Percentiles rank a stretch among this genome's conserved stretches.
Evolutionary conservation across 2,113 vertebrate species (phyloP).

Genomic region (Amphilophus citrinellus): DNA sequence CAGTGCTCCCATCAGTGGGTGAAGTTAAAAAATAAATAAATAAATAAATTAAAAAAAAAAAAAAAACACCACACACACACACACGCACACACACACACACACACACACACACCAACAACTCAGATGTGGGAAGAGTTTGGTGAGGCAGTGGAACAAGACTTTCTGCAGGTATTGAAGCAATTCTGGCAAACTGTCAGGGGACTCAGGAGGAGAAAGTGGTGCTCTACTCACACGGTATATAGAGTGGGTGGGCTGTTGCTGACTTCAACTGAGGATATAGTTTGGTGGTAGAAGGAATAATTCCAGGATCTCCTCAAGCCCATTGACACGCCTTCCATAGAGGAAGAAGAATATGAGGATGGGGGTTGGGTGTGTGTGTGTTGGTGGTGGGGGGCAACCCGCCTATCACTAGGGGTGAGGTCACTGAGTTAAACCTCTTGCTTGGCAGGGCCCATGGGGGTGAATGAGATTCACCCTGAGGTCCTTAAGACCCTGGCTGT

Average conservation of each 20-base stretch:
- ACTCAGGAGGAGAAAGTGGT: too few species aligned
- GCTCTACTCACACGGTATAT: too few species aligned
- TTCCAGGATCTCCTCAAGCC: not conserved
- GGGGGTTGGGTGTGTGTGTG: too few species aligned
- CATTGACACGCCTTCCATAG: fast-evolving
- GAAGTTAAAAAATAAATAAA: not conserved
- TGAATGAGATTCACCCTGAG: too few species aligned
- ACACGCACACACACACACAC: too few species aligned
- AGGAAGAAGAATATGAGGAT: not conserved
- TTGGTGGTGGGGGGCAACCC: not conserved
- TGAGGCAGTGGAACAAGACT: not conserved
- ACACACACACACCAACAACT: not conserved
- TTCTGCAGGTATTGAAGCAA: not conserved
- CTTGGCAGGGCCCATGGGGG: too few species aligned
- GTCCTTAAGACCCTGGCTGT: too few species aligned
- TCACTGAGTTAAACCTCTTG: too few species aligned
- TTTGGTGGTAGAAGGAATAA: not conserved
- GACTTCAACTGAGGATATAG: not conserved
- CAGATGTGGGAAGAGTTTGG: not conserved
- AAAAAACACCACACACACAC: too few species aligned
- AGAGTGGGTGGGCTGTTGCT: not conserved
- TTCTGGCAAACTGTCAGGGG: not conserved
- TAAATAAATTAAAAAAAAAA: too few species aligned
- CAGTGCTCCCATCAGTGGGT: not conserved
- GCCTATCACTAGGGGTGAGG: too few species aligned